Base-by-base conservation (phyloP, 2,888 invertebrate genomes). In the Linhomoeus sp. region DNA sequence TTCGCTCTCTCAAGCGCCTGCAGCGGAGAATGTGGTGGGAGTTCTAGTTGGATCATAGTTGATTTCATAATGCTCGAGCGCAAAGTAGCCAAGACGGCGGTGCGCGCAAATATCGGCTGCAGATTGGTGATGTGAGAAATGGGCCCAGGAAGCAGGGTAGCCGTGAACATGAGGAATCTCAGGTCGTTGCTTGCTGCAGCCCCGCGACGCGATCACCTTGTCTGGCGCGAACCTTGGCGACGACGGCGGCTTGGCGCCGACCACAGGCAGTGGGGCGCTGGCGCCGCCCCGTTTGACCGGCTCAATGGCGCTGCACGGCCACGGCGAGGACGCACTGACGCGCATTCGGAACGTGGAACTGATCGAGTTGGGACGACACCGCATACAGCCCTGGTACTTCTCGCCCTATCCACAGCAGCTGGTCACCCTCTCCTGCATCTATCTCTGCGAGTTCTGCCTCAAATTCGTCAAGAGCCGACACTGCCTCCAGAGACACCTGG, bases 301-400 rank as follows among this genome's bases (percentile, higher is more conserved):
- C 43, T 87, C 86, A 58, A 77, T 92, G 76, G 81, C 90, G 1
- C 79, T 83, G 0, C 86, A 87, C 63, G n/a, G n/a, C n/a, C 79
- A 79, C 39, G 83, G 86, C 61, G 94, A 94, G 60, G 94, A 99
- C 69, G 80, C 92, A 20, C 83, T 97, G 20, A 97, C 94, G 0
- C 72, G 97, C 50, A 97, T 99, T 84, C 90, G 97, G 71, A 99
- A 99, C 65, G 81, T 99, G 45, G 88, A 97, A 67, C 77, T 88
- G 75, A 94, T 99, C 52, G 92, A 97, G 69, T 73, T 99, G 52
- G 97, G 97, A 3, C 50, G 56, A 43, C 53, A 37, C 29, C 23
- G 24, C 7, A 44, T 44, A 17, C 23, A 44, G 24, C 36, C 44
- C 9, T 44, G 44, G 44, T 99, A 99, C 70, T 99, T 99, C 68